Evolutionary conservation across 1,140 invertebrate genomes (phyloP).

Genomic region (Papilio aristodemus): DNA sequence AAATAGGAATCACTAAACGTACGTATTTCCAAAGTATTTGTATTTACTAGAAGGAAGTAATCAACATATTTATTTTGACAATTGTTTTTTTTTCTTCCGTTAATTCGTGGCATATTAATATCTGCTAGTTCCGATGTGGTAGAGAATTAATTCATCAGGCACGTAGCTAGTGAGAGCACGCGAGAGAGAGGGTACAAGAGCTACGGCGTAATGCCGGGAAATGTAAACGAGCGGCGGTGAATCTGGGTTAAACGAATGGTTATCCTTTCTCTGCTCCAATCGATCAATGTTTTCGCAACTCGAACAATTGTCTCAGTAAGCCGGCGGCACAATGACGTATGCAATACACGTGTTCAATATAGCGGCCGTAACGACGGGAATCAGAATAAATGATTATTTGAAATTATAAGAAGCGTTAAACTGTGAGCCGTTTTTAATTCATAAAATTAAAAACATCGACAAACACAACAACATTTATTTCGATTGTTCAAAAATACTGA

Average conservation of each 20-base stretch:
- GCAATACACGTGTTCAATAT: too few relatives aligned
- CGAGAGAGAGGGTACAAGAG: constrained; percentile 5
- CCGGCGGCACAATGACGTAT: neutral
- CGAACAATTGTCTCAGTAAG: neutral
- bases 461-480: too few relatives aligned
- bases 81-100: neutral
- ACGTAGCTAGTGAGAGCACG: neutral
- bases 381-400: neutral
- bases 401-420: too few relatives aligned
- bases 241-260: constrained; percentile 7
- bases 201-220: constrained; percentile 1
- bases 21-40: too few relatives aligned
- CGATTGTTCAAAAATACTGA: too few relatives aligned
- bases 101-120: too few relatives aligned
- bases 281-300: constrained; percentile 19
- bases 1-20: too few relatives aligned
- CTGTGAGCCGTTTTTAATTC: too few relatives aligned
- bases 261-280: constrained; percentile 4
- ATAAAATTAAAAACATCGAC: too few relatives aligned
- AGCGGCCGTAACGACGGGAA: too few relatives aligned
- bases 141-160: neutral
- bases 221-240: neutral
- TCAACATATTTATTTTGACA: neutral
- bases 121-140: neutral
- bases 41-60: neutral